Percentiles rank a stretch among this genome's conserved stretches.
phyloP scores from a whole-genome alignment of 1,140 invertebrate species.

The Lucilia cuprina region DNA sequence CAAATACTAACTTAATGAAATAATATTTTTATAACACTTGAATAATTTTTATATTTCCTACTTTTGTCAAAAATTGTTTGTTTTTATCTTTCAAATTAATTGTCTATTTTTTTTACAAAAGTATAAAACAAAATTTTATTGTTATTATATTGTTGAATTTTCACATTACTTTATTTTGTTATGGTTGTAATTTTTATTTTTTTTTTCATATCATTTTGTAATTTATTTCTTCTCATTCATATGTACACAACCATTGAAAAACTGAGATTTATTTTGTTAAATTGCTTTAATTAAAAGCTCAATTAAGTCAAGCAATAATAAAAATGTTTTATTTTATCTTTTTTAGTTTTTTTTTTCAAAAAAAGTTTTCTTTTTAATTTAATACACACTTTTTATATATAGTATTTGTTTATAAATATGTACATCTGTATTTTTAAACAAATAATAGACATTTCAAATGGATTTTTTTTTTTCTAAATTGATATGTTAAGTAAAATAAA shows the following conservation, averaged over 20 bases:
- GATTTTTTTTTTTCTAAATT: too few relatives aligned
- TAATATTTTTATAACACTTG: not conserved
- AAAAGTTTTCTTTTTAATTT: too few relatives aligned
- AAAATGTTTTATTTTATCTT: not conserved
- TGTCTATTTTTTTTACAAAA: not conserved
- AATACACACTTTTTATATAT: too few relatives aligned
- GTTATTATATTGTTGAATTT: not conserved
- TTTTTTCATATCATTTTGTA: not conserved
- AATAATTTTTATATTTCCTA: not conserved
- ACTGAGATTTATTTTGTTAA: conserved; percentile 7
- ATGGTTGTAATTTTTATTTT: not conserved
- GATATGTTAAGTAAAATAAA: too few relatives aligned
- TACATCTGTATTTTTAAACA: too few relatives aligned
- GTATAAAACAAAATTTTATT: not conserved
- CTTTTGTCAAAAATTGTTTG: not conserved
- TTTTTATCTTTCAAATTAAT: not conserved
- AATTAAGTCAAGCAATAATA: conserved; percentile 15
- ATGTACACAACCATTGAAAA: not conserved
- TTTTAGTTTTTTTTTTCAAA: too few relatives aligned
- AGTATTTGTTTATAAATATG: too few relatives aligned
- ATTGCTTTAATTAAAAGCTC: conserved; percentile 15
- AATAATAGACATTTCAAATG: too few relatives aligned
- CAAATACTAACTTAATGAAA: too few relatives aligned
- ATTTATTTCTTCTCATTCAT: not conserved
- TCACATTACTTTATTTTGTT: not conserved